Conservation (phyloP, 2,113 vertebrate genomes). For the Vireo altiloquus region DNA sequence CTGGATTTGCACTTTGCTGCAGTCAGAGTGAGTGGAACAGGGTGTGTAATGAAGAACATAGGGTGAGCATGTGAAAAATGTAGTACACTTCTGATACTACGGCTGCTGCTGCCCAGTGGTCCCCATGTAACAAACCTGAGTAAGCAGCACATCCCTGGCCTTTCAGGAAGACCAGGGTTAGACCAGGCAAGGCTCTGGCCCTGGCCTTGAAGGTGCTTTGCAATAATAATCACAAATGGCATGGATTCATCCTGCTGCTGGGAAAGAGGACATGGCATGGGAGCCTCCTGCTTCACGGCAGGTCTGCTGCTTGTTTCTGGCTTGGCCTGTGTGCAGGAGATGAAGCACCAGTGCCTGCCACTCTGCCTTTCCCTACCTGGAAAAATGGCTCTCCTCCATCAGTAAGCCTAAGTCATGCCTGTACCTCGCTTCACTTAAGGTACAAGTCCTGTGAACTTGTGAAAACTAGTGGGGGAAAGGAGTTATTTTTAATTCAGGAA, state of each 20-base stretch:
- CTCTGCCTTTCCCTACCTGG: background rate
- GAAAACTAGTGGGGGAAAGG: background rate
- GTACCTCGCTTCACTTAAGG: background rate
- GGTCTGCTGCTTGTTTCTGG: background rate
- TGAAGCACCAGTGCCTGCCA: background rate
- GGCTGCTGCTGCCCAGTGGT: background rate
- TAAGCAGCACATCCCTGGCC: background rate
- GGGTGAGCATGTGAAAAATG: background rate
- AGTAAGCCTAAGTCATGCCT: background rate
- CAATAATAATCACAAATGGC: background rate
- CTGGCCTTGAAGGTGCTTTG: background rate
- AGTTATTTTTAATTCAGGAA: background rate
- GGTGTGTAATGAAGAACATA: background rate
- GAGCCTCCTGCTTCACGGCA: background rate
- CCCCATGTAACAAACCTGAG: rapidly evolving
- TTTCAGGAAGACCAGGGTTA: background rate
- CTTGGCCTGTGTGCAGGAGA: background rate
- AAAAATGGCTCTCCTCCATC: background rate
- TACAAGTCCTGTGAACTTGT: background rate
- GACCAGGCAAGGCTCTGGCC: background rate
- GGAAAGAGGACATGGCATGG: background rate
- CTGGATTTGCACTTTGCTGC: background rate
- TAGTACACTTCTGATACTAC: rapidly evolving
- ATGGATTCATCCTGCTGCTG: background rate
- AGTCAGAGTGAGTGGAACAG: background rate